Conservation (phyloP, 2,113 vertebrate genomes). For the Oncorhynchus mykiss region DNA sequence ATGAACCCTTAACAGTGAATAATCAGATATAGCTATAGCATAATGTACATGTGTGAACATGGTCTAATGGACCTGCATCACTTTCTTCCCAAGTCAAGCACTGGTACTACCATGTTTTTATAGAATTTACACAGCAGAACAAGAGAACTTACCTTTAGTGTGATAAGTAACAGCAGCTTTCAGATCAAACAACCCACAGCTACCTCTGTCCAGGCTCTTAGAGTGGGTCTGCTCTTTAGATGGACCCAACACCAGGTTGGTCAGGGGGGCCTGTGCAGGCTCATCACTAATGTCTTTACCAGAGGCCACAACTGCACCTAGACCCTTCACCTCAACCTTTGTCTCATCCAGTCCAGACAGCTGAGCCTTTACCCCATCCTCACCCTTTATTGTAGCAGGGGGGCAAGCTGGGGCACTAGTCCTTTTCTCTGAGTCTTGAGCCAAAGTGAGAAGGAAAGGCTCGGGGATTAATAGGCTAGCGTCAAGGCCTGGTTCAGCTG, state of each 20-base stretch:
- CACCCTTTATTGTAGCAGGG: slow-evolving; percentile 68
- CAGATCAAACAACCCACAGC: slow-evolving; percentile 89
- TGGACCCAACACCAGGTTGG: slow-evolving; percentile 83
- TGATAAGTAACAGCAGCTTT: slow-evolving; percentile 97
- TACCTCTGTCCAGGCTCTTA: slow-evolving; percentile 88
- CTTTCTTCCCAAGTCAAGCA: no score
- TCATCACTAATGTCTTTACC: slow-evolving; percentile 86
- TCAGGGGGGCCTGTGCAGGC: slow-evolving; percentile 80
- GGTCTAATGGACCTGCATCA: no score
- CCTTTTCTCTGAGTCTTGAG: slow-evolving; percentile 89
- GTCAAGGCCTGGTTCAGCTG: slow-evolving; percentile 80
- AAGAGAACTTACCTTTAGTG: slow-evolving; percentile 88
- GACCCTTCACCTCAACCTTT: slow-evolving; percentile 77
- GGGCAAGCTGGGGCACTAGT: slow-evolving; percentile 81
- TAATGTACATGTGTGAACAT: no score
- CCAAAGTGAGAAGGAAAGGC: slow-evolving; percentile 68
- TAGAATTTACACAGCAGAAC: neutral
- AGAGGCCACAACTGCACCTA: slow-evolving; percentile 82
- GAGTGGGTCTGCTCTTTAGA: slow-evolving; percentile 86
- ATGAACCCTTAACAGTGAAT: no score
- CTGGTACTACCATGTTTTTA: neutral
- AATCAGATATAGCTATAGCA: no score
- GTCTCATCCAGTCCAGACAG: slow-evolving; percentile 77
- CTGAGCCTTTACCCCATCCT: slow-evolving; percentile 79
- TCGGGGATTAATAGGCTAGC: slow-evolving; percentile 80